Evolutionary conservation across 2,113 vertebrate species (phyloP), one percentile per base, ranked within the genome.

Genomic region (Gobiocypris rarus): DNA sequence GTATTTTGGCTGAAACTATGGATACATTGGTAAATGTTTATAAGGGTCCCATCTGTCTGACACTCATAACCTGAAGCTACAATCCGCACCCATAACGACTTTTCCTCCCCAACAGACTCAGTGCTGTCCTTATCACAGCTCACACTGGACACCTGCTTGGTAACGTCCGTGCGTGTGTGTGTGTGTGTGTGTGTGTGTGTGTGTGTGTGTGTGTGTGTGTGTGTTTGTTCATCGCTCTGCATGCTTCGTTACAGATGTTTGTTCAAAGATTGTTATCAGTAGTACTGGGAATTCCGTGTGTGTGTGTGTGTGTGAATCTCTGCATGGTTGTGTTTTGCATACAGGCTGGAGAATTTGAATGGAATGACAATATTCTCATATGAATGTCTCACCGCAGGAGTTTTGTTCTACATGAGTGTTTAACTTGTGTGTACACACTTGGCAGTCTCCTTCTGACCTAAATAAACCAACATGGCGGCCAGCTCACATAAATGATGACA

Each of bases 111-210:
- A 84, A 77, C 91, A 94, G 94, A 94, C 89, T 95, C 94, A 15
- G 88, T 94, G 91, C 89, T 95, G 85, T 95, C 94, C 89, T 89
- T 95, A 88, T 95, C 94, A 84, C 90, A 95, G 90, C 93, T 94
- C 70, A 89, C 92, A 90, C 91, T 94, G 94, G 94, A 95, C 88
- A 93, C 93, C 86, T 92, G 91, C 86, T 88, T 31, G 94, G 94
- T 94, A 95, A 95, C 85, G 5, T 74, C 56, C 88, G 77, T 87
- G 28, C 85, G 77, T 88, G 85, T 31, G 31, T 31, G 31, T 31
- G 31, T 31, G 31, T 31, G 31, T 31, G 31, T 31, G 31, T 31
- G 31, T 31, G 31, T 31, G 31, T 31, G 31, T 31, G 31, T 31
- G 31, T 31, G 31, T 31, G 31, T 88, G 77, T 87, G 28, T 85